Base-by-base conservation (phyloP, 2,888 invertebrate genomes). In the Gryllus longicercus region DNA sequence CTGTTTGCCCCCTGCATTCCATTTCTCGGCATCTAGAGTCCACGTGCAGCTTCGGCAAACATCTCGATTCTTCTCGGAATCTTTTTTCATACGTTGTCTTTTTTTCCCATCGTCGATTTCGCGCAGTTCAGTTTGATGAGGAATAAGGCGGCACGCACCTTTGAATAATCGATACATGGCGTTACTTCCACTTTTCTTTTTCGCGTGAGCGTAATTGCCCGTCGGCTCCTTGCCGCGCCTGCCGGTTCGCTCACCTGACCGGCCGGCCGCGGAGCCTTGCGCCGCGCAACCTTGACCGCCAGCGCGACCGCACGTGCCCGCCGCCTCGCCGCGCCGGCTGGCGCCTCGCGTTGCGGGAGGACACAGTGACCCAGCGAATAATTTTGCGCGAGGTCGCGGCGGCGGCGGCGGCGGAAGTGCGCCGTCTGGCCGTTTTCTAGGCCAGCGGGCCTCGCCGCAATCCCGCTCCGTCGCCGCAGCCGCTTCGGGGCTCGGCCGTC, bases 311-410 rank as follows among this genome's bases (percentile, higher is more conserved):
- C 63, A 63, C 63, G 63, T 63, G 63, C 63, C 63, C 63, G 14
- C 63, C 63, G 63, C 63, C 38, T 38, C 38, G 8, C 0, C 38
- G 38, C 38, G 38, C 38, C 38, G 38, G 38, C 38, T 38, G 38
- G 38, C 38, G 38, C 38, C 38, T 63, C 63, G 63, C 16, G 14
- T 63, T 18, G 63, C 63, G 63, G 63, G 63, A 14, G n/a, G 63
- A 63, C 63, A 63, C 63, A 63, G 63, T 63, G 63, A 63, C 63
- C 63, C 63, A 63, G 63, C 63, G 63, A 63, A 63, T 63, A n/a
- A n/a, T 63, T 63, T 63, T 63, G 63, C 63, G 63, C 63, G 16
- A 63, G 63, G 63, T 63, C 63, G 63, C n/a, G 63, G 63, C 63
- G 63, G 38, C 38, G 38, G 38, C 38, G 25, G 3, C 25, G n/a